phyloP scores from a whole-genome alignment of 2,888 invertebrate genomes.

The Cantharis rufa region DNA sequence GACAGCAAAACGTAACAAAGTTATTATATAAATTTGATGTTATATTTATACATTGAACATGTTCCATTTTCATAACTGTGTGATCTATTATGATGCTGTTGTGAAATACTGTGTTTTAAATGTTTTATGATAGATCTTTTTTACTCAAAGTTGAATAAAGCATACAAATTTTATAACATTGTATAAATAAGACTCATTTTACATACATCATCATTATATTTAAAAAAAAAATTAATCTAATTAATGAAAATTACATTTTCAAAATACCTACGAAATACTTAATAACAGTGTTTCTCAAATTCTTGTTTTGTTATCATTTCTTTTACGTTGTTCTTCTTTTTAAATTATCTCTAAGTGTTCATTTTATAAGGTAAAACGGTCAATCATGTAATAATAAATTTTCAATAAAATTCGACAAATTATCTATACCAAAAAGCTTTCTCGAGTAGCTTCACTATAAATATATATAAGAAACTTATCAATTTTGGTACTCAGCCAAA shows the following conservation, averaged over 20 bases:
- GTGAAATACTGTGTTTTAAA: slow-evolving; percentile 27
- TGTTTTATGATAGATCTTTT: slow-evolving; percentile 28
- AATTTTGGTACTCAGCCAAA: background rate
- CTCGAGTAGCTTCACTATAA: background rate
- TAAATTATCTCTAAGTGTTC: background rate
- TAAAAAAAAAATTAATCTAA: background rate
- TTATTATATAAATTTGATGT: slow-evolving; percentile 16
- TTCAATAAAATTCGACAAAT: background rate
- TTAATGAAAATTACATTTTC: background rate
- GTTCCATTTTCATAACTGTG: slow-evolving; percentile 23
- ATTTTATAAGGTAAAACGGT: background rate
- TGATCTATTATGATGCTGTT: slow-evolving; percentile 26
- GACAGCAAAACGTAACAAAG: slow-evolving; percentile 14
- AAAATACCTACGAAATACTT: background rate
- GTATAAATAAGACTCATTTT: background rate
- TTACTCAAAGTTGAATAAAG: slow-evolving; percentile 29
- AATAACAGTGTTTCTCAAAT: background rate
- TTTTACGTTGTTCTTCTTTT: background rate
- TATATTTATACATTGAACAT: slow-evolving; percentile 16
- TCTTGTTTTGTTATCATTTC: background rate
- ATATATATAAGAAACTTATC: background rate
- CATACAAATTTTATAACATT: slow-evolving; percentile 24
- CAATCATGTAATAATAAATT: background rate
- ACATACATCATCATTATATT: background rate
- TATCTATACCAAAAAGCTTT: background rate